Base-by-base conservation (phyloP, 2,888 invertebrate genomes). In the Pandemis heparana region DNA sequence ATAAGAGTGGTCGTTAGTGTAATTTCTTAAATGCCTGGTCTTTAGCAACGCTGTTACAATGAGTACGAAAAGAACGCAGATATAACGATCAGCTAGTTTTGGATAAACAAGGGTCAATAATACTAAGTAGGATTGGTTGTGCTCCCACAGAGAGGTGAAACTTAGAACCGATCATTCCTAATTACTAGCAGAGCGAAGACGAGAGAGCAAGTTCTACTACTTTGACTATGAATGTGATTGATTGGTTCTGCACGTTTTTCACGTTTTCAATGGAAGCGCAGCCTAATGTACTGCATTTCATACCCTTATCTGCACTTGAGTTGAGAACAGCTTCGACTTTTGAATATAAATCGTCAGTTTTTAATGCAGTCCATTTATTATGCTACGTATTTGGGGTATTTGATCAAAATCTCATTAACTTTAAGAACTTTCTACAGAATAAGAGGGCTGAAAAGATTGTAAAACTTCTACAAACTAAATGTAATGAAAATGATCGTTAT, bases 401-500 rank as follows among this genome's bases (percentile, higher is more conserved):
- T 56, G 12, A 23, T 56, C 56, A 56, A 23, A 56, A 12, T 23
- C 56, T 18, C 53, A 53, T 18, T 53, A 1, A 41, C 41, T 12
- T 12, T 46, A 46, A 14, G 46, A 46, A 14, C 5, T 9, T 46
- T 14, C 1, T 12, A 3, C 18, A 48, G 14, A 48, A 12, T 14
- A 62, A 39, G n/a, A 18, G 39, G 38, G 12, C 32, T 62, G 48
- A 38, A 9, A 46, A 23, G 9, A 63, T 56, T 32, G 61, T 61
- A 16, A 39, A 60, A 38, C 41, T 53, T 16, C 23, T 46, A 48
- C 62, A 41, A 70, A 70, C n/a, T 41, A 48, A 46, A 60, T 65
- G 70, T 70, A 74, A 53, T 51, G 14, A 32, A 70, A 59, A 60
- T 67, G 32, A 70, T 63, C 53, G 56, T n/a, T 41, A 76, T 76